These are phyloP conservation scores for Drosophila novamexicana DNA, from an alignment of 1,140 invertebrate species.

Conservation along the genomic window DNA sequence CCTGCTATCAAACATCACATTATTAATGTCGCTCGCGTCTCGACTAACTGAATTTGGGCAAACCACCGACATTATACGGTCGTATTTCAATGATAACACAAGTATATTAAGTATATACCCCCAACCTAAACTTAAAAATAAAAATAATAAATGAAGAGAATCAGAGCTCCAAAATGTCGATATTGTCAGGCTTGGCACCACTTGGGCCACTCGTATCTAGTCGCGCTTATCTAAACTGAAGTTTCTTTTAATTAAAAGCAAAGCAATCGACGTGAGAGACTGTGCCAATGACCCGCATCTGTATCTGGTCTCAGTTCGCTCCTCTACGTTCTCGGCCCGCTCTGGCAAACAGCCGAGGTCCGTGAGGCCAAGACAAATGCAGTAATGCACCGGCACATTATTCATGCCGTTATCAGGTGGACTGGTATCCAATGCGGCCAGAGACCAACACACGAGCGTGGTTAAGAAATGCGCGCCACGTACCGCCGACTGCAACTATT, in stretches of 20 bases:
- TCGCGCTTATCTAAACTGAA: slow-evolving; percentile 72
- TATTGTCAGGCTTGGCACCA: slow-evolving; percentile 60
- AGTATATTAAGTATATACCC: slow-evolving; percentile 61
- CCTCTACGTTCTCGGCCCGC: neutral
- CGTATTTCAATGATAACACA: slow-evolving; percentile 74
- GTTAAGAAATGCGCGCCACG: slow-evolving; percentile 44
- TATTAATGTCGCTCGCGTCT: slow-evolving; percentile 62
- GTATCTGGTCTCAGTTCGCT: slow-evolving; percentile 35
- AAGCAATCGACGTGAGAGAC: slow-evolving; percentile 41
- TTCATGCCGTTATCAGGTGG: slow-evolving; percentile 76
- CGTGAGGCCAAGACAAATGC: slow-evolving; percentile 70
- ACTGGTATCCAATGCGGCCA: slow-evolving; percentile 50
- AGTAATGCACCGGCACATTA: slow-evolving; percentile 81
- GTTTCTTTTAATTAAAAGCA: slow-evolving; percentile 83
- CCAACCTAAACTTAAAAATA: slow-evolving; percentile 6
- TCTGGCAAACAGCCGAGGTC: slow-evolving; percentile 15
- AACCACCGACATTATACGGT: slow-evolving; percentile 38
- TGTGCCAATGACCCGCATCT: slow-evolving; percentile 78
- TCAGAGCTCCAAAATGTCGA: slow-evolving; percentile 49
- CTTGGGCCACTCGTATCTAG: slow-evolving; percentile 56
- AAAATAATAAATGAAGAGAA: neutral
- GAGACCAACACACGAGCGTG: slow-evolving; percentile 28
- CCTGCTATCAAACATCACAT: slow-evolving; percentile 71
- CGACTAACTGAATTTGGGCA: slow-evolving; percentile 54
- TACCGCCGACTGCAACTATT: slow-evolving; percentile 20